Conservation (phyloP, 1,140 invertebrate genomes). For the Araneus ventricosus region DNA sequence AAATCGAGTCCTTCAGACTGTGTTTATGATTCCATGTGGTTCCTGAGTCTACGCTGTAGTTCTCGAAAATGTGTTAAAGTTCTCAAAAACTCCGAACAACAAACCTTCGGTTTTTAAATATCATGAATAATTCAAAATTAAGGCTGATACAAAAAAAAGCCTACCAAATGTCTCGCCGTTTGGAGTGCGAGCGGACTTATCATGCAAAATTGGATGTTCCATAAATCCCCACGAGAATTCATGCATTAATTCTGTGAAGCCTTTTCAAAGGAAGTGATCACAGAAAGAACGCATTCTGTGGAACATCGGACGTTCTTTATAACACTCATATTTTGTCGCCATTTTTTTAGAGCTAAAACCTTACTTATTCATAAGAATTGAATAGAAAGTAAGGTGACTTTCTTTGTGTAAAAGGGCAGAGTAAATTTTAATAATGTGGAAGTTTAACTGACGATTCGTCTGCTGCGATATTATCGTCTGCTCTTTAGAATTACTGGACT, state of each 20-base stretch:
- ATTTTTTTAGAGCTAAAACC: background rate
- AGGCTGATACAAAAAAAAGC: background rate
- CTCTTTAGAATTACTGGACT: too few species aligned
- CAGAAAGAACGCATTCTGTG: background rate
- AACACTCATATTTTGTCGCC: background rate
- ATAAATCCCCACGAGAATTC: background rate
- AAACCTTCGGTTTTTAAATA: slow-evolving; percentile 28
- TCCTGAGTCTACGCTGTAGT: background rate
- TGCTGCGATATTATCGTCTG: too few species aligned
- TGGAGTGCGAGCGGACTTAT: background rate
- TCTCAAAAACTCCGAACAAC: slow-evolving; percentile 24
- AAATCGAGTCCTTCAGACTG: background rate
- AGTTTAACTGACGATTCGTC: too few species aligned
- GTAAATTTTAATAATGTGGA: too few species aligned
- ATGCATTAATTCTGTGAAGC: slow-evolving; percentile 3
- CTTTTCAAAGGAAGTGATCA: background rate
- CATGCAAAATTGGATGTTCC: slow-evolving; percentile 41
- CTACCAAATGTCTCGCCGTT: background rate
- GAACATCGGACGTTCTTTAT: background rate
- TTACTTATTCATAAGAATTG: background rate
- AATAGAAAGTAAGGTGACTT: background rate
- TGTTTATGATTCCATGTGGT: slow-evolving; percentile 28
- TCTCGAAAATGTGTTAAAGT: slow-evolving; percentile 46
- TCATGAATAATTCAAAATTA: slow-evolving; percentile 39
- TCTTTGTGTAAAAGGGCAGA: too few species aligned